A percentile compares a stretch with the other conserved stretches of the same genome.
These are phyloP conservation scores for Ennomos erosarius DNA, from an alignment of 2,888 invertebrate genomes.

Conservation along the genomic window DNA sequence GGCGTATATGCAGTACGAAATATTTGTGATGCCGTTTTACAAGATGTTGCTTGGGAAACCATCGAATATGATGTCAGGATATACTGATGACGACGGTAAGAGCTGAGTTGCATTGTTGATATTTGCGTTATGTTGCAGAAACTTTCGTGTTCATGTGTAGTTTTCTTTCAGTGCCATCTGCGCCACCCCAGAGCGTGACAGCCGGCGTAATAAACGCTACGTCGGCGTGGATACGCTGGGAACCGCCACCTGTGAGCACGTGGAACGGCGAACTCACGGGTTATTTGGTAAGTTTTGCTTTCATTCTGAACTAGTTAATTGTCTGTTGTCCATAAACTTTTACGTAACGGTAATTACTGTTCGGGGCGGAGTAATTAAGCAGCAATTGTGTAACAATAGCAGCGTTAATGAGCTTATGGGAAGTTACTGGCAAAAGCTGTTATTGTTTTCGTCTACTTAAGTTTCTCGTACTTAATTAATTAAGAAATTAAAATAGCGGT, in stretches of 20 bases:
- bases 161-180: conserved; percentile 88
- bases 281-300: conserved; percentile 89
- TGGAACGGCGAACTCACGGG: conserved; percentile 94
- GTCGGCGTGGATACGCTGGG: conserved; percentile 93
- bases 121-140: conserved; percentile 8
- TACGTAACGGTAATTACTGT: conserved; percentile 40
- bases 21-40: conserved; percentile 96
- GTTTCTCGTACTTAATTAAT: conserved; percentile 16
- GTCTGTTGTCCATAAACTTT: conserved; percentile 49
- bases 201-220: conserved; percentile 93
- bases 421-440: conserved; percentile 6
- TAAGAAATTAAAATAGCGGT: not conserved
- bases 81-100: conserved; percentile 93
- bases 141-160: conserved; percentile 36
- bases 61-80: conserved; percentile 94
- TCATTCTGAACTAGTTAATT: conserved; percentile 47
- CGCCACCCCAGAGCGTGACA: conserved; percentile 91
- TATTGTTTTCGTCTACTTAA: conserved; percentile 25
- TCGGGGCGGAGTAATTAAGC: conserved; percentile 35
- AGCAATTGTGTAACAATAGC: conserved; percentile 31
- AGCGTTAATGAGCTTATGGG: conserved; percentile 27
- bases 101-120: conserved; percentile 1
- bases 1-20: conserved; percentile 95
- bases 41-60: conserved; percentile 95
- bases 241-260: conserved; percentile 90